These are phyloP conservation scores for Drosophila bifasciata DNA, from an alignment of 1,140 invertebrate genomes.

Conservation along the genomic window DNA sequence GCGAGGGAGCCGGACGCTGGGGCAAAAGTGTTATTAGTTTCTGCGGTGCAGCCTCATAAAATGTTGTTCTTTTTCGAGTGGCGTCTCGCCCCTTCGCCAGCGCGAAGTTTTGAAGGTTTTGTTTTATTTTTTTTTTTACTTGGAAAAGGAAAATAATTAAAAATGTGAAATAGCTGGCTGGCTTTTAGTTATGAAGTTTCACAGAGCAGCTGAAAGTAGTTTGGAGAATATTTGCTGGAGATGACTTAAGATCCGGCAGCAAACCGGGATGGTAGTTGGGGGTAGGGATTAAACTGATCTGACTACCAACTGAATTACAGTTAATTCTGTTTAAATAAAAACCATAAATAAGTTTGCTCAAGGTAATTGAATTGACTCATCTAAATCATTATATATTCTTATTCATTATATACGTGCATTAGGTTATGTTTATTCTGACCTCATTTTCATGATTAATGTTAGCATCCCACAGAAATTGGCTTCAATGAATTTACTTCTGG, in stretches of 20 bases:
- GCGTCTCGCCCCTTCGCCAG: constrained; percentile 15
- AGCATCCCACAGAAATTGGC: constrained; percentile 3
- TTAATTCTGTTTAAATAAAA: no score
- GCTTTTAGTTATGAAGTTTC: constrained; percentile 65
- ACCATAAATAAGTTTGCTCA: no score
- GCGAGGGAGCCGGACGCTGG: constrained; percentile 10
- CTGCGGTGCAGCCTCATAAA: constrained; percentile 75
- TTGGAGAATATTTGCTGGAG: constrained; percentile 29
- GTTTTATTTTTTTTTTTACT: constrained; percentile 23
- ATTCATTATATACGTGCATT: not conserved
- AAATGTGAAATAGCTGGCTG: constrained; percentile 68
- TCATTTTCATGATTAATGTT: constrained; percentile 1
- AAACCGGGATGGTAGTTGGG: not conserved
- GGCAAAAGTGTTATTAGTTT: constrained; percentile 77
- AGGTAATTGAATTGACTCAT: no score
- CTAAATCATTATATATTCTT: no score
- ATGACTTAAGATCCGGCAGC: constrained; percentile 3
- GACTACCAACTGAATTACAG: no score
- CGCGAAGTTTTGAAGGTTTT: constrained; percentile 58
- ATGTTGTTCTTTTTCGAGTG: constrained; percentile 73
- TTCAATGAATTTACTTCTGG: constrained; percentile 15
- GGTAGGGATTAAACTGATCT: not conserved
- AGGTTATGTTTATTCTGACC: not conserved
- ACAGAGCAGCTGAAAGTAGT: constrained; percentile 53
- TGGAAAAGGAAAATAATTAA: constrained; percentile 71